Conservation (phyloP, 2,113 vertebrate genomes). For the Paedocypris sp. region DNA sequence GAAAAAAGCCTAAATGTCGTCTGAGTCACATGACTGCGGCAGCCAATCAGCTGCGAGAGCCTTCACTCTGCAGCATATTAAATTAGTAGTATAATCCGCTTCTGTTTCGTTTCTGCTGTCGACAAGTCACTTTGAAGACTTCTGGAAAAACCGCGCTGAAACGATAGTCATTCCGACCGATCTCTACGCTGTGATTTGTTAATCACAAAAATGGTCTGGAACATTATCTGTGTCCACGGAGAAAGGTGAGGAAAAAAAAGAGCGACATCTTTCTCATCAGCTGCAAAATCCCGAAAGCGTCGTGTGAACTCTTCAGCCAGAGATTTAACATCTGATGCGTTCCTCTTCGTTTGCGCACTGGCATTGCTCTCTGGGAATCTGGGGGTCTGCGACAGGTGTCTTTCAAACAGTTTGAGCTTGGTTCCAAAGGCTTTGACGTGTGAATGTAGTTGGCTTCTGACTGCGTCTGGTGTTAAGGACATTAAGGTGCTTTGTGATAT, state of each 20-base stretch:
- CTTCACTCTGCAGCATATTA: no score
- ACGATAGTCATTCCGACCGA: no score
- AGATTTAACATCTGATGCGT: slow-evolving; percentile 23
- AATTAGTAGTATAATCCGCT: no score
- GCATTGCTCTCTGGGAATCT: slow-evolving; percentile 20
- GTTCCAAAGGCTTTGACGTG: slow-evolving; percentile 34
- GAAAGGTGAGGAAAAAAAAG: slow-evolving; percentile 23
- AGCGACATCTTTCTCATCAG: slow-evolving; percentile 25
- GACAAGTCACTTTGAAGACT: no score
- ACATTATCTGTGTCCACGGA: slow-evolving; percentile 2
- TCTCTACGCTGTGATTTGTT: no score
- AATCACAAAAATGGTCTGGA: slow-evolving; percentile 23
- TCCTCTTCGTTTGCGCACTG: slow-evolving; percentile 21
- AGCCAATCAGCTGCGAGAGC: no score
- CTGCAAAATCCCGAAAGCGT: slow-evolving; percentile 27
- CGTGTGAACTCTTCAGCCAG: slow-evolving; percentile 18
- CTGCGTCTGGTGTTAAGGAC: slow-evolving; percentile 19
- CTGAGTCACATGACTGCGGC: no score
- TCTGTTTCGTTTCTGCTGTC: no score
- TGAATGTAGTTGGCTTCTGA: slow-evolving; percentile 27
- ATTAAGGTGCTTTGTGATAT: slow-evolving; percentile 29
- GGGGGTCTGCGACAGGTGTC: slow-evolving; percentile 13
- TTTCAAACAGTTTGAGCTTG: slow-evolving; percentile 5
- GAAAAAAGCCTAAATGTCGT: no score
- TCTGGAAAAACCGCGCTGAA: no score